These are phyloP conservation scores for Sturnira hondurensis DNA, from an alignment of 2,113 vertebrate species.

Conservation along the genomic window DNA sequence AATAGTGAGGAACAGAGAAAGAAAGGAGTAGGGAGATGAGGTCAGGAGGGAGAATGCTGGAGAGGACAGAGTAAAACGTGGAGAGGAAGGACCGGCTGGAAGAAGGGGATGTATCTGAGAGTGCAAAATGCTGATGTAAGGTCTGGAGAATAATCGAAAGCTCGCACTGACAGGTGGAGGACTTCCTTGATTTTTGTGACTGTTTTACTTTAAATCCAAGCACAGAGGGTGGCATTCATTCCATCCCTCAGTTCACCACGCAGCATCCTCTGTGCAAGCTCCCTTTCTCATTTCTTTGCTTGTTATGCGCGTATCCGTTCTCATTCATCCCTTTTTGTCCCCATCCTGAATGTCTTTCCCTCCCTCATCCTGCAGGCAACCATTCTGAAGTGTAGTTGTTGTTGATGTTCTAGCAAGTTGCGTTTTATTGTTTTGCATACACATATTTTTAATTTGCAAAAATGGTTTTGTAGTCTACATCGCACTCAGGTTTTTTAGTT, in stretches of 20 bases:
- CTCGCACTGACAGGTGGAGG: neutral
- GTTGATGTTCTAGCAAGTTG: neutral
- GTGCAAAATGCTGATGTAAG: neutral
- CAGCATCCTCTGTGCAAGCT: neutral
- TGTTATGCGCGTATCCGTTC: neutral
- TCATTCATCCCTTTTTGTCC: neutral
- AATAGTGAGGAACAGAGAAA: neutral
- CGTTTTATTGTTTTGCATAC: neutral
- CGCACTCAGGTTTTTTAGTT: neutral
- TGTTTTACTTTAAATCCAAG: neutral
- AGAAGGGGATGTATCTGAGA: rapidly evolving
- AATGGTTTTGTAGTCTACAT: neutral
- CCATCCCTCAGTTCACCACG: neutral
- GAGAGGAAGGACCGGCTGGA: neutral
- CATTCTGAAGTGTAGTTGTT: neutral
- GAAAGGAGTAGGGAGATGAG: neutral
- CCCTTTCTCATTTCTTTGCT: neutral
- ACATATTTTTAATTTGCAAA: neutral
- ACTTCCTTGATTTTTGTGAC: neutral
- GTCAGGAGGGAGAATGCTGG: neutral
- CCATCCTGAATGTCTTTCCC: neutral
- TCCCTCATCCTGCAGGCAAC: neutral
- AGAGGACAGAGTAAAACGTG: neutral
- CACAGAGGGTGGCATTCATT: neutral
- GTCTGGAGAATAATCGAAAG: neutral